These are phyloP conservation scores for Ceratina japonica DNA, from an alignment of 1,140 invertebrate species.

Conservation along the genomic window DNA sequence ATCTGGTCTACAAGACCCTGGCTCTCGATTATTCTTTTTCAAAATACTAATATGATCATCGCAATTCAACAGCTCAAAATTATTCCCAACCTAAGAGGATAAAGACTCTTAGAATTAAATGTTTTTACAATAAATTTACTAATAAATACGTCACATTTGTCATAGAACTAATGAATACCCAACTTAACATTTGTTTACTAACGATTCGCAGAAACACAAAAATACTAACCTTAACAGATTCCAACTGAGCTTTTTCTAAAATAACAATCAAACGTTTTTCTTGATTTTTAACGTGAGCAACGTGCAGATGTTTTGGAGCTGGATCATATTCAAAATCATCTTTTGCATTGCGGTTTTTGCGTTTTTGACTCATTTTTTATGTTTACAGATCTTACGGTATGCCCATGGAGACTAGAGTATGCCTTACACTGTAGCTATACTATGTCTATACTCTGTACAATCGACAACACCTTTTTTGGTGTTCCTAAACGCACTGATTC, in stretches of 20 bases:
- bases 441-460: no score
- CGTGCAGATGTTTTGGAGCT: slow-evolving; percentile 84
- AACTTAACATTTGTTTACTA: neutral
- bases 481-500: no score
- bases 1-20: slow-evolving; percentile 93
- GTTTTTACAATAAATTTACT: slow-evolving; percentile 21
- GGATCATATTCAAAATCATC: slow-evolving; percentile 85
- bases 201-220: slow-evolving; percentile 27
- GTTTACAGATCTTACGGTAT: no score
- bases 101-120: neutral
- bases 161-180: neutral
- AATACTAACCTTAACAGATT: slow-evolving; percentile 93
- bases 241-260: slow-evolving; percentile 95
- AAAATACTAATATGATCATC: slow-evolving; percentile 94
- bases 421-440: no score
- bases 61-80: slow-evolving; percentile 95
- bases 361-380: slow-evolving; percentile 84
- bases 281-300: slow-evolving; percentile 86
- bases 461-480: no score
- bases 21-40: slow-evolving; percentile 91
- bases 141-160: neutral
- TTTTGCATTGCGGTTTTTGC: slow-evolving; percentile 79
- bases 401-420: no score
- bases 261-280: slow-evolving; percentile 96
- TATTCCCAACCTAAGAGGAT: slow-evolving; percentile 86